Base-by-base conservation (phyloP, 2,113 vertebrate species). In the Motacilla tschutschensis region DNA sequence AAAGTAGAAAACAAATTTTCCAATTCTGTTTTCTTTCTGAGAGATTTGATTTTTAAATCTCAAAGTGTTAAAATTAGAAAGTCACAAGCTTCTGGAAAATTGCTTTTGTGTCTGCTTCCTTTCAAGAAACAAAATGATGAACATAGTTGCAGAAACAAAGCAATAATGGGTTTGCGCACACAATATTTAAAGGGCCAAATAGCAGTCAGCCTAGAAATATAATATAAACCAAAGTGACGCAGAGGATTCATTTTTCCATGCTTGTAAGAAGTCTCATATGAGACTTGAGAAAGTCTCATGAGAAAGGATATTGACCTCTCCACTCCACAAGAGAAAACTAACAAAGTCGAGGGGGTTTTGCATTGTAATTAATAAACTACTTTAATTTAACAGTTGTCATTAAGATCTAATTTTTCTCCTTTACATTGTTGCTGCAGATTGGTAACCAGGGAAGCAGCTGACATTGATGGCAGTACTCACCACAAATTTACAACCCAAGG, bases 41-140 rank as follows among this genome's bases (percentile, higher is more conserved):
- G n/a, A 86, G 17, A 67, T 46, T 46, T 83, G 64, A 63, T 70
- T 59, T 71, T 82, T 65, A 90, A 77, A 92, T 40, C 22, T 59
- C 2, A 1, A 50, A 70, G 10, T 41, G 17, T 11, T 88, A 50
- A 41, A 76, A 85, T 55, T 31, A 82, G 70, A 58, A 79, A 87
- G 22, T 40, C 44, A 69, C 10, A 74, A 31, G 10, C 88, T 29
- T 20, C 33, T 58, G 51, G 24, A 65, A 93, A 74, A 65, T 66
- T 18, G 47, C 60, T 93, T 93, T 63, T 54, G 5, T 48, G 8
- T 35, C 57, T 72, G 38, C 29, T 59, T 72, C 25, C 80, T 89
- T 87, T 72, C 59, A 54, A 79, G 26, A 79, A 57, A 43, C 12
- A 77, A 70, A 79, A 87, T 74, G 43, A 69, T 29, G 26, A 84